These are phyloP conservation scores for Acronicta leporina DNA, from an alignment of 2,888 invertebrate species.

Conservation along the genomic window DNA sequence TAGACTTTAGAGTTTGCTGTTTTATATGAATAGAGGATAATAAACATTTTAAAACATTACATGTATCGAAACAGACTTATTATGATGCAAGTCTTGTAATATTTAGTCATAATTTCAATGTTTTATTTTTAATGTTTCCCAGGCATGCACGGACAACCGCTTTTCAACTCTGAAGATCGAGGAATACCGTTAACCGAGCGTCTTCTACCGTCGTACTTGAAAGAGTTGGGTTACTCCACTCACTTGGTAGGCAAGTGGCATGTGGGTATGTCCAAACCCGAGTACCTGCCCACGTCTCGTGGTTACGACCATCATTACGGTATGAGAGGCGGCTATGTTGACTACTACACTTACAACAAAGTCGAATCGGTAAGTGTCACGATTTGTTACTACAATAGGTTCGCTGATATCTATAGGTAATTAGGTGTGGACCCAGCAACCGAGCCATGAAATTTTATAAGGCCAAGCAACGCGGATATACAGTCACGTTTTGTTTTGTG, in stretches of 20 bases:
- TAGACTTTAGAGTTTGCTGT: no score
- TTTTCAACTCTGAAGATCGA: constrained; percentile 81
- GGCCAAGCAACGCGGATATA: constrained; percentile 53
- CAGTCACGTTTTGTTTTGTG: constrained; percentile 45
- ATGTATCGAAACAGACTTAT: no score
- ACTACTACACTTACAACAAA: constrained; percentile 91
- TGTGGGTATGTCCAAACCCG: constrained; percentile 93
- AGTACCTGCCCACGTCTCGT: constrained; percentile 92
- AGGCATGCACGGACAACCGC: constrained; percentile 84
- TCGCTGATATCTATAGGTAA: constrained; percentile 22
- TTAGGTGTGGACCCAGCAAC: constrained; percentile 41
- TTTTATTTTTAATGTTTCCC: constrained; percentile 41
- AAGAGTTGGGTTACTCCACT: constrained; percentile 92
- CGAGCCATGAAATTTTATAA: constrained; percentile 51
- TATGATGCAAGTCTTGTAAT: no score
- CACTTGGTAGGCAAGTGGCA: constrained; percentile 98
- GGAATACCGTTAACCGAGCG: constrained; percentile 87
- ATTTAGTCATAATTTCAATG: neutral
- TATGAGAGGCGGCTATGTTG: constrained; percentile 93
- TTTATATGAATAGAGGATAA: no score
- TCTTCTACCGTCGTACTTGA: constrained; percentile 90
- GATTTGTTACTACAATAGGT: constrained; percentile 25
- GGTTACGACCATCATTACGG: constrained; percentile 95
- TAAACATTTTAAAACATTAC: no score
- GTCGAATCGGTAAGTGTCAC: constrained; percentile 75